These are phyloP conservation scores for Phania funesta DNA, from an alignment of 2,888 invertebrate genomes.

Conservation along the genomic window DNA sequence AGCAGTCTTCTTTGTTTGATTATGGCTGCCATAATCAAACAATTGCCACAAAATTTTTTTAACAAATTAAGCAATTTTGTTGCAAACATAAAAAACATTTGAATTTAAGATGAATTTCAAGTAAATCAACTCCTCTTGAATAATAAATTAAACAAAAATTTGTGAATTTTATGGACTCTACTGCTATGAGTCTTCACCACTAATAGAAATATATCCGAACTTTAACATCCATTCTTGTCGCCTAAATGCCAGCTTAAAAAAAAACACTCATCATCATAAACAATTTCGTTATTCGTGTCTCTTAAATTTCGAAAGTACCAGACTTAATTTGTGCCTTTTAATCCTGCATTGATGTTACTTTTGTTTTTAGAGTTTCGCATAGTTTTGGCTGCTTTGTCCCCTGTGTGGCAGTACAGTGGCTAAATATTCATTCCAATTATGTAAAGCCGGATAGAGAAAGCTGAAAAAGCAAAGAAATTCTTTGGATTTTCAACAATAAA, in stretches of 20 bases:
- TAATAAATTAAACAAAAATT: too few species aligned
- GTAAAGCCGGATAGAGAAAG: slow-evolving; percentile 35
- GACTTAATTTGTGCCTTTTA: not conserved
- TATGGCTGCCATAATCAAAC: slow-evolving; percentile 10
- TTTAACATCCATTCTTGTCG: too few species aligned
- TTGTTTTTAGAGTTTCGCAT: not conserved
- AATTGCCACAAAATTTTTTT: not conserved
- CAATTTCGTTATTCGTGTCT: not conserved
- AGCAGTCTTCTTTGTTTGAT: slow-evolving; percentile 7
- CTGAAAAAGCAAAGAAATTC: slow-evolving; percentile 51
- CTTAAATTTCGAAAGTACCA: not conserved
- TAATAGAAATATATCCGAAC: too few species aligned
- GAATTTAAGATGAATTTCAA: too few species aligned
- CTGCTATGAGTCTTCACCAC: too few species aligned
- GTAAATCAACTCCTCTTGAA: not conserved
- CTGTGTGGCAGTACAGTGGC: not conserved
- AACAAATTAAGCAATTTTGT: not conserved
- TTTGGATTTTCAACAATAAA: slow-evolving; percentile 42
- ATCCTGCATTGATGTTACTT: not conserved
- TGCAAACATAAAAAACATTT: not conserved
- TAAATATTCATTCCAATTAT: slow-evolving; percentile 47
- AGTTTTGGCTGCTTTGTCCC: not conserved
- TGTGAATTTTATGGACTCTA: too few species aligned
- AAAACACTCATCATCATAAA: not conserved
- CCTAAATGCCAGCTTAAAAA: not conserved